Conservation (phyloP, 1,140 invertebrate genomes). For the Drosophila trapezifrons region DNA sequence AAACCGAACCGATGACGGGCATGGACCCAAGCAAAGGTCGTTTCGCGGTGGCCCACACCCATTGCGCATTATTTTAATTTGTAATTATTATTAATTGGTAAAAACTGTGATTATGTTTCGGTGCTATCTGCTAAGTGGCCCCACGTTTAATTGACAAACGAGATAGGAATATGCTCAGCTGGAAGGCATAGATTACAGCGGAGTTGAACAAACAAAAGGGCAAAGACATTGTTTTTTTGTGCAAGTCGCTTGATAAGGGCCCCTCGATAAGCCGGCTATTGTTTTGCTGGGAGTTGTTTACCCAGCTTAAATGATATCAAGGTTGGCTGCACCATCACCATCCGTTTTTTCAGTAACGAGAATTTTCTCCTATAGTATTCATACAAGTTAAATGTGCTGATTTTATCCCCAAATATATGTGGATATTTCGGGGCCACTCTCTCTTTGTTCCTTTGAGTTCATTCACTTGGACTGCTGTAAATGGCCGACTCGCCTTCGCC, state of each 20-base stretch:
- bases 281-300: conserved; percentile 34
- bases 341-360: not conserved
- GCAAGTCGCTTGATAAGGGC: conserved; percentile 20
- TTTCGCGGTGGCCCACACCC: conserved; percentile 8
- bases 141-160: conserved; percentile 19
- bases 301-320: conserved; percentile 23
- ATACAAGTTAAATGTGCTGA: conserved; percentile 2
- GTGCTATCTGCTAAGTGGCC: conserved; percentile 10
- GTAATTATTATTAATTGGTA: conserved; percentile 42
- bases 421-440: not conserved
- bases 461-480: conserved; percentile 12
- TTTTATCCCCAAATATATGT: conserved; percentile 6
- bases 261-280: conserved; percentile 27
- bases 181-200: not conserved
- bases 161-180: conserved; percentile 1
- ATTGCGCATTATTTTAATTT: conserved; percentile 46
- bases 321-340: conserved; percentile 12
- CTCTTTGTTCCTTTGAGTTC: conserved; percentile 29
- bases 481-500: not conserved
- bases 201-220: conserved; percentile 27
- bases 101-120: conserved; percentile 4
- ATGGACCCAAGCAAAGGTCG: conserved; percentile 27
- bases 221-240: conserved; percentile 17
- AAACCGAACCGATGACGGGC: conserved; percentile 19
- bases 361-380: not conserved